Conservation (phyloP, 2,888 invertebrate species). For the Ormia ochracea region DNA sequence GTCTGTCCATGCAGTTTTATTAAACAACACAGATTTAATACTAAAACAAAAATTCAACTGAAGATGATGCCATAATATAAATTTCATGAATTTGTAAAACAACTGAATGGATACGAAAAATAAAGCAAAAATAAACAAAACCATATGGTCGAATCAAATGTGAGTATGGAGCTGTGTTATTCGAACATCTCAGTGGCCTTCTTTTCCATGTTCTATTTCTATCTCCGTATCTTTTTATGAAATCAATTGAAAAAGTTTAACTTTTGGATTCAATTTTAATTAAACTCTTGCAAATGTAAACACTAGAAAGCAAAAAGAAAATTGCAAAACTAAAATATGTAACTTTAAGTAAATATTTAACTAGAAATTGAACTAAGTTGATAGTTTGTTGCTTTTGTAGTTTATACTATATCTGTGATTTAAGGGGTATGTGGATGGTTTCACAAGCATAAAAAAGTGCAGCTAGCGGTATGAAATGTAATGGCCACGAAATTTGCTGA, state of each 20-base stretch:
- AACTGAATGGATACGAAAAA: background rate
- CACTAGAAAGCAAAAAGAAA: background rate
- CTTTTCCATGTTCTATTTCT: background rate
- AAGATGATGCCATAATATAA: conserved; percentile 47
- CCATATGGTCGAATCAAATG: conserved; percentile 21
- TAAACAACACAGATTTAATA: conserved; percentile 34
- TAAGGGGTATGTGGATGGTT: too few relatives aligned
- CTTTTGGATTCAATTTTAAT: conserved; percentile 47
- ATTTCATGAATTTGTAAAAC: background rate
- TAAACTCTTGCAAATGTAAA: conserved; percentile 43
- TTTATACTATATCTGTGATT: background rate
- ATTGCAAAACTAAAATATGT: conserved; percentile 7
- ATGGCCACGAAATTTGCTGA: too few relatives aligned
- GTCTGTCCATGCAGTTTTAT: background rate
- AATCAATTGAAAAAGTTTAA: conserved; percentile 40
- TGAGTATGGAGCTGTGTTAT: conserved; percentile 9
- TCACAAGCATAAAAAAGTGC: too few relatives aligned
- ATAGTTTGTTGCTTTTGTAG: background rate
- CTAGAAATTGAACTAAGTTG: background rate
- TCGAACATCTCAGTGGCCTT: background rate
- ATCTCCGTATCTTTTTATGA: background rate
- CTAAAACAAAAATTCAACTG: background rate
- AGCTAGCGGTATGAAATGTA: too few relatives aligned
- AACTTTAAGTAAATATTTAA: conserved; percentile 9
- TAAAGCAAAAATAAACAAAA: conserved; percentile 1